Base-by-base conservation (phyloP, 2,797 vertebrate species). In the Knipowitschia caucasica region DNA sequence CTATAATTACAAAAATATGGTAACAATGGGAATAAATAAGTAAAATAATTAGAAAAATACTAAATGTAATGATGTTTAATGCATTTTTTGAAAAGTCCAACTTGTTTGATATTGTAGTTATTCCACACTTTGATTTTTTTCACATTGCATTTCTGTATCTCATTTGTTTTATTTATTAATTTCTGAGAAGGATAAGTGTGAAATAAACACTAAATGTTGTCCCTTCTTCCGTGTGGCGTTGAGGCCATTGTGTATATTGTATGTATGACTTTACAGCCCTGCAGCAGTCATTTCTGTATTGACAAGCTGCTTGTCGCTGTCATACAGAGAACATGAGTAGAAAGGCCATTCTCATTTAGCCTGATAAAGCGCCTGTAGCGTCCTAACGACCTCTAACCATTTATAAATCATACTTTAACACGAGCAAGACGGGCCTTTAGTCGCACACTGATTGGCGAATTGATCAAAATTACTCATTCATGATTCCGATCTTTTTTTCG, bases 361-460 rank as follows among this genome's bases (percentile, higher is more conserved):
- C 70, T 80, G 70, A 84, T 78, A 78, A 77, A 80, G 73, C 21
- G 58, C 73, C 78, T 2, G 18, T 64, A 67, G 76, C 69, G 39
- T 81, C 64, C 58, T 78, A 71, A 85, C 53, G 76, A 85, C 85
- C 81, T 63, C 69, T 50, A 61, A 80, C 67, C 81, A 66, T 84
- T 83, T 84, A 85, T 87, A 87, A 84, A 85, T 87, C 83, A 87
- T 77, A 81, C 72, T 85, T 80, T 82, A 84, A 82, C 80, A 60
- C 59, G 64, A 59, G 73, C 59, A 64, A 78, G 75, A 69, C 44
- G 52, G 72, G 73, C 70, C 71, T 73, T 64, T 70, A 74, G 78
- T 73, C 31, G 31, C 64, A 56, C 71, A 68, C 81, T 78, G 78
- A 84, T 80, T 77, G 76, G 49, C 23, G 61, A 73, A 84, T 85